A percentile compares a stretch with the other conserved stretches of the same genome.
Conservation (phyloP, 2,113 vertebrate genomes). For the Vimba vimba region DNA sequence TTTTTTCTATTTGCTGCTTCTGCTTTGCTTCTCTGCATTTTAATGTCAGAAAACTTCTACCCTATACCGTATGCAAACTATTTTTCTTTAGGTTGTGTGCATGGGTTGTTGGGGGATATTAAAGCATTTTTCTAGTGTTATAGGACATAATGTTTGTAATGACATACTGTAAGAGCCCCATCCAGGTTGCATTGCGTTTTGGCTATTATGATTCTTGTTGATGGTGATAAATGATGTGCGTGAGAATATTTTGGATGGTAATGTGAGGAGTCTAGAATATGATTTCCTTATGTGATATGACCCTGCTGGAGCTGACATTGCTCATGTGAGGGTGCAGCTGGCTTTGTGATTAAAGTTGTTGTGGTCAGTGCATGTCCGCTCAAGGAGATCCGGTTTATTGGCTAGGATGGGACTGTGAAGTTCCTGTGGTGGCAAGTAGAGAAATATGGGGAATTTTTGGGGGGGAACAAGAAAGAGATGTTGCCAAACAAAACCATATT, state of each 20-base stretch:
- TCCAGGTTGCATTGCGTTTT: conserved; percentile 22
- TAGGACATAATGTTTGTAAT: conserved; percentile 25
- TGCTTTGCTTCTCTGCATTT: neutral
- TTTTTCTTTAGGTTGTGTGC: neutral
- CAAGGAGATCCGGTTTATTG: conserved; percentile 42
- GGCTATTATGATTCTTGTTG: neutral
- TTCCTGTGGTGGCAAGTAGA: conserved; percentile 17
- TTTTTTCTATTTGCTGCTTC: neutral
- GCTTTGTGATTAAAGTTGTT: conserved; percentile 54
- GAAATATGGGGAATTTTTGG: neutral
- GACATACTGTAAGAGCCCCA: conserved; percentile 1
- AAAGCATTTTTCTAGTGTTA: conserved; percentile 5
- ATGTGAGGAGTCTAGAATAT: conserved; percentile 40
- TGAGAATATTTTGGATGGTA: conserved; percentile 26
- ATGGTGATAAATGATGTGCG: conserved; percentile 50
- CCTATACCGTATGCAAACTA: neutral
- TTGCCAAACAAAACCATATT: conserved; percentile 11
- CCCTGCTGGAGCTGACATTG: conserved; percentile 2
- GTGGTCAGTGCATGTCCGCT: conserved; percentile 43
- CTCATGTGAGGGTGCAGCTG: conserved; percentile 42
- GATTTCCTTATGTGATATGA: conserved; percentile 34
- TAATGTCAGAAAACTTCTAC: neutral
- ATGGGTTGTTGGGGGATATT: neutral
- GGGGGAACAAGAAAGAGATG: neutral
- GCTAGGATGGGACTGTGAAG: conserved; percentile 22